These are phyloP conservation scores for Diceros bicornis DNA, from an alignment of 2,797 vertebrate genomes.

Conservation along the genomic window DNA sequence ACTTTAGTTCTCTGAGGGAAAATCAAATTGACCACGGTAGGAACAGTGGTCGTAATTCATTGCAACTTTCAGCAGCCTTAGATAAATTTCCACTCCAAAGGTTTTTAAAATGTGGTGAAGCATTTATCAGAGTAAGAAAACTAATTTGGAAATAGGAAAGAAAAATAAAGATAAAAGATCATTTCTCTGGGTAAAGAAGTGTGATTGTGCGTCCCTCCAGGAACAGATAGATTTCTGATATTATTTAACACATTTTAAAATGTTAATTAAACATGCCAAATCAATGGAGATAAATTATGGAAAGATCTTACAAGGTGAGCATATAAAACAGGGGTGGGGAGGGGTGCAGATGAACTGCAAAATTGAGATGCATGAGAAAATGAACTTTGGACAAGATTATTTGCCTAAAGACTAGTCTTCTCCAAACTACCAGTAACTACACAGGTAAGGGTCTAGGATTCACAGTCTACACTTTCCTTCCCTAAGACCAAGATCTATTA, in stretches of 20 bases:
- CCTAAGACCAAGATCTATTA: neutral
- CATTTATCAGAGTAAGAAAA: conserved; percentile 32
- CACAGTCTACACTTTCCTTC: neutral
- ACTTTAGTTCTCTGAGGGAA: conserved; percentile 52
- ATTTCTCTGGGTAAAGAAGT: neutral
- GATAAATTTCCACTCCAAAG: conserved; percentile 44
- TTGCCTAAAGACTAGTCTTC: neutral
- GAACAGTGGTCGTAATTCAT: conserved; percentile 58
- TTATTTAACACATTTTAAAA: conserved; percentile 23
- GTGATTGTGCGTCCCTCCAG: neutral
- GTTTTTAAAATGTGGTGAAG: conserved; percentile 9
- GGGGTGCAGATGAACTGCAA: neutral
- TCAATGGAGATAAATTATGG: neutral
- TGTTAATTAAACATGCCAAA: conserved; percentile 11
- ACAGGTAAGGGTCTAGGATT: neutral
- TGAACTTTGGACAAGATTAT: neutral
- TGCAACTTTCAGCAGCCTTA: conserved; percentile 51
- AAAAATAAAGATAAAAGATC: neutral
- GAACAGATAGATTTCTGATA: neutral
- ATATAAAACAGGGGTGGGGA: neutral
- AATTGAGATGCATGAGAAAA: neutral
- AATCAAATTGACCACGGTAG: conserved; percentile 27
- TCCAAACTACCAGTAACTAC: neutral
- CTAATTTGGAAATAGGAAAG: conserved; percentile 1
- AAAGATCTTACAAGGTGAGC: neutral